Percentiles rank a stretch among this genome's conserved stretches.
These are phyloP conservation scores for Phalloptychus januarius DNA, from an alignment of 2,797 vertebrate genomes.

Conservation along the genomic window DNA sequence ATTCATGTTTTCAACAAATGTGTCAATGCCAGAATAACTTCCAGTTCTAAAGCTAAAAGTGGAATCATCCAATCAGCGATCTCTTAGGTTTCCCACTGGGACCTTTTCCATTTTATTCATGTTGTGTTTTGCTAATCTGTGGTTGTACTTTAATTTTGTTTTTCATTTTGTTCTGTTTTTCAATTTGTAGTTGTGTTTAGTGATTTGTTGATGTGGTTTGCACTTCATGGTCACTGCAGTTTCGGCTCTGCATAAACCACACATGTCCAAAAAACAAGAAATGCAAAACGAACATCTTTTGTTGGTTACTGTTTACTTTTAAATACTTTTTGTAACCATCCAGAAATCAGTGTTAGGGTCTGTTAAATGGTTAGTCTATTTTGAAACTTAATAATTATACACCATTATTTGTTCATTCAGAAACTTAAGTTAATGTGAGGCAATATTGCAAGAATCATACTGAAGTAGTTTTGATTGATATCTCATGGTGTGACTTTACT, in stretches of 20 bases:
- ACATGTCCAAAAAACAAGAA: slow-evolving; percentile 1
- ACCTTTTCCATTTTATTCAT: no score
- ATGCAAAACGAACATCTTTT: no score
- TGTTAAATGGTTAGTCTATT: background rate
- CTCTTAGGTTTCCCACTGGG: no score
- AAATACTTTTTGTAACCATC: slow-evolving; percentile 1
- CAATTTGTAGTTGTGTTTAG: no score
- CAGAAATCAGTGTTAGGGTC: background rate
- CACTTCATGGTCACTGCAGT: background rate
- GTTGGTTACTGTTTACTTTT: background rate
- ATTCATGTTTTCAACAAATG: no score
- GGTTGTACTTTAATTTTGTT: no score
- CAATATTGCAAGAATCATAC: background rate
- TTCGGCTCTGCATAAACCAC: background rate
- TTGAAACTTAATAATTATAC: background rate
- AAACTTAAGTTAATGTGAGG: background rate
- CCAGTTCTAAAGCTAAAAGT: no score
- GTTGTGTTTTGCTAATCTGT: no score
- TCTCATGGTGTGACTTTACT: background rate
- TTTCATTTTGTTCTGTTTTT: no score
- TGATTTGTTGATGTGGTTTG: no score
- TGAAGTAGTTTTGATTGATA: background rate
- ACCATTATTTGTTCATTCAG: background rate
- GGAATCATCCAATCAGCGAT: no score
- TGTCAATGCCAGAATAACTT: no score